Evolutionary conservation across 2,113 vertebrate species (phyloP).

Genomic region (Epinephelus cyanopodus): DNA sequence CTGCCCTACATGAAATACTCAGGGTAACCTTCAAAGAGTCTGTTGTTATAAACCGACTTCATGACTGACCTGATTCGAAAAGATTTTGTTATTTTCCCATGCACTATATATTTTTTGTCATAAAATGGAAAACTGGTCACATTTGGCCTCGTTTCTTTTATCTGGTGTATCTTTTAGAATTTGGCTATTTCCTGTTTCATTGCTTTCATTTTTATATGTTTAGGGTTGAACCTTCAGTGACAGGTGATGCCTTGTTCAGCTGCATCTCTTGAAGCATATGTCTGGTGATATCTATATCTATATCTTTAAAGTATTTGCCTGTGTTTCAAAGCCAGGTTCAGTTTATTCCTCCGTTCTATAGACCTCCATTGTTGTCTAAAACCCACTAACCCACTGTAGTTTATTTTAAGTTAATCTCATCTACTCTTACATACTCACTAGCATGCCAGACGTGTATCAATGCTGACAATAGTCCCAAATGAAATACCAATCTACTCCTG

Average conservation of each 20-base stretch:
- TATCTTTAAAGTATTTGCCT: too few species aligned
- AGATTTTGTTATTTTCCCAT: slow-evolving; percentile 18
- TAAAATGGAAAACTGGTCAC: neutral
- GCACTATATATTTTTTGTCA: neutral
- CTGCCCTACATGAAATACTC: slow-evolving; percentile 61
- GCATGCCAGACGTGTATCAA: neutral
- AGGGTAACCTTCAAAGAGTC: slow-evolving; percentile 69
- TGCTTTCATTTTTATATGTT: neutral
- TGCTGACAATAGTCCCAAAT: neutral
- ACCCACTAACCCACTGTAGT: neutral
- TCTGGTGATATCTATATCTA: too few species aligned
- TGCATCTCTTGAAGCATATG: neutral
- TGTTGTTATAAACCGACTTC: slow-evolving; percentile 54
- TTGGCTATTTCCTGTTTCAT: neutral
- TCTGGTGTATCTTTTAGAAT: neutral
- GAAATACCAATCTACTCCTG: neutral
- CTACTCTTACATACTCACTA: neutral
- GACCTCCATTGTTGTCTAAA: neutral
- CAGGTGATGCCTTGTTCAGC: neutral
- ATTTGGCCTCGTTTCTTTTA: slow-evolving; percentile 3
- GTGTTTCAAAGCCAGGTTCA: neutral
- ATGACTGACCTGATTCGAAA: slow-evolving; percentile 39
- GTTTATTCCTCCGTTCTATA: neutral
- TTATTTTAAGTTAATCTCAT: neutral
- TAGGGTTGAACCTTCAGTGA: neutral